These are phyloP conservation scores for Tetheella fluctuosa DNA, from an alignment of 2,888 invertebrate genomes.

Conservation along the genomic window DNA sequence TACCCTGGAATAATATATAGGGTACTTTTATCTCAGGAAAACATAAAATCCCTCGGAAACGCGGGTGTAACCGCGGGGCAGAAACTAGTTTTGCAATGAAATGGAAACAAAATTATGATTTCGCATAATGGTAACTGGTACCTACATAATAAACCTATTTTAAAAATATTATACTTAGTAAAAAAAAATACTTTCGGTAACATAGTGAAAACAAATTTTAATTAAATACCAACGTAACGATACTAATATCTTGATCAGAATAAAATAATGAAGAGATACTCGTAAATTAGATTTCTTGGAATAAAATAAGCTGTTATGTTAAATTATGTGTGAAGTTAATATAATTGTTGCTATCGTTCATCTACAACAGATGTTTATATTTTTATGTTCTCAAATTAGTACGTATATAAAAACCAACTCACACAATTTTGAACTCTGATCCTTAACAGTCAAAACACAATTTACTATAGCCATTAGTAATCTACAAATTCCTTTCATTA, in stretches of 20 bases:
- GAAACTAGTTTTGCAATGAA: too few species aligned
- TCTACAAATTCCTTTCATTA: neutral
- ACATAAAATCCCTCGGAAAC: too few species aligned
- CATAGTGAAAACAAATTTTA: neutral
- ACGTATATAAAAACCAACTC: neutral
- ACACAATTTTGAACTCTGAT: neutral
- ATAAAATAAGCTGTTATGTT: conserved; percentile 1
- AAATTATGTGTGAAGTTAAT: conserved; percentile 6
- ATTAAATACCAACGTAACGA: neutral
- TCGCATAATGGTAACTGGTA: too few species aligned
- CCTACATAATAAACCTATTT: too few species aligned
- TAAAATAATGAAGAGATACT: conserved; percentile 4
- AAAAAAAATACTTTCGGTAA: neutral
- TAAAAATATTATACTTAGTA: too few species aligned
- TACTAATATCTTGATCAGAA: neutral
- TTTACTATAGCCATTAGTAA: neutral
- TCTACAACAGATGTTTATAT: conserved; percentile 7
- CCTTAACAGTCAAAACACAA: neutral
- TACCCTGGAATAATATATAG: too few species aligned
- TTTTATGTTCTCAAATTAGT: conserved; percentile 6
- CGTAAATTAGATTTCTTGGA: neutral
- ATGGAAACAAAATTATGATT: too few species aligned
- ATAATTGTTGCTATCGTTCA: conserved; percentile 5
- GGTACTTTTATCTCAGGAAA: too few species aligned
- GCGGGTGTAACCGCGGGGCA: too few species aligned